Percentiles rank a stretch among this genome's conserved stretches.
Conservation (phyloP, 2,113 vertebrate species). For the Xiphorhynchus elegans region DNA sequence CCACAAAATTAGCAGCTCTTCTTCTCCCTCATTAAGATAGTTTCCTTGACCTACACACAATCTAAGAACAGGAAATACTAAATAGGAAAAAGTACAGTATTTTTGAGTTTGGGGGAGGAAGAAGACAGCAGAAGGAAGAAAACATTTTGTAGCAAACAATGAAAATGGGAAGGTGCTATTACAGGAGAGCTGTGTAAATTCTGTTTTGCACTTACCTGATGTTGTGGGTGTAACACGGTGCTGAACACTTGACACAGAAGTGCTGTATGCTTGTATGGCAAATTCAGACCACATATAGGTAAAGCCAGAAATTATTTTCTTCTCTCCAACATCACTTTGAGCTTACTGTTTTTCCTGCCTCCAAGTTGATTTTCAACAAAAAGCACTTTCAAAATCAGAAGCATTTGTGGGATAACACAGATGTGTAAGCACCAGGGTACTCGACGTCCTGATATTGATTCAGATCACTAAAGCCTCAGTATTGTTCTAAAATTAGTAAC, state of each 20-base stretch:
- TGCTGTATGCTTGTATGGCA: background rate
- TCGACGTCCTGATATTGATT: background rate
- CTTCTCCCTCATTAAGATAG: background rate
- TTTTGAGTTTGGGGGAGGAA: background rate
- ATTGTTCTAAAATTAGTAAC: background rate
- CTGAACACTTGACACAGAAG: background rate
- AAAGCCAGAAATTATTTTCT: background rate
- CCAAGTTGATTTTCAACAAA: background rate
- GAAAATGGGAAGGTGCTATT: background rate
- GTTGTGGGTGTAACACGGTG: background rate
- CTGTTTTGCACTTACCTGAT: background rate
- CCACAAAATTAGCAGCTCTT: background rate
- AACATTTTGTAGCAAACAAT: background rate
- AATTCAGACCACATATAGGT: background rate
- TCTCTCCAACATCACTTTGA: background rate
- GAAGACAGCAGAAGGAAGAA: background rate
- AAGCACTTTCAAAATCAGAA: background rate
- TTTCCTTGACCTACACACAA: background rate
- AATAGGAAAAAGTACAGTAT: background rate
- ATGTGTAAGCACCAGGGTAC: background rate
- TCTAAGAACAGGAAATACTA: background rate
- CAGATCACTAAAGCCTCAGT: background rate
- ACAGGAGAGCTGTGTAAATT: background rate
- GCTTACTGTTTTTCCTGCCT: background rate
- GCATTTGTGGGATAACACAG: background rate